Evolutionary conservation across 2,797 vertebrate genomes (phyloP).

Genomic region (Smutsia gigantea): DNA sequence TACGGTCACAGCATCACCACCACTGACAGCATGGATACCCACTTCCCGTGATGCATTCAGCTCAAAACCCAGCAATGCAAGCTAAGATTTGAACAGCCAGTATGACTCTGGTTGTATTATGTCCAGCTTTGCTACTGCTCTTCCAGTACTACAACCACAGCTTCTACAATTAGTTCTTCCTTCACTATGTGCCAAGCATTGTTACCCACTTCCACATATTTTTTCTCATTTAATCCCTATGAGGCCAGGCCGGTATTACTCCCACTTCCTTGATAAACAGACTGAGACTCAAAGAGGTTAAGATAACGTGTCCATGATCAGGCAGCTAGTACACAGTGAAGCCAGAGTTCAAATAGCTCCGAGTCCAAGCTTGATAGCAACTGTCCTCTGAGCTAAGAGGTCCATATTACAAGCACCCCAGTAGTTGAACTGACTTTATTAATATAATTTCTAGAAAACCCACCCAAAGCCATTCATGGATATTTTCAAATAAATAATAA

Average conservation of each 20-base stretch:
- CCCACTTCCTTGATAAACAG: not conserved
- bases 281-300: not conserved
- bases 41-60: not conserved
- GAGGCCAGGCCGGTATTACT: not conserved
- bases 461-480: not conserved
- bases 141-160: not conserved
- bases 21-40: accelerated
- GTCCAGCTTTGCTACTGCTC: not conserved
- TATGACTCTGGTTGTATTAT: not conserved
- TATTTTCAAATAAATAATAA: slow-evolving; percentile 22
- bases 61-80: not conserved
- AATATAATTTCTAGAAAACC: not conserved
- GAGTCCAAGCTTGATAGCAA: not conserved
- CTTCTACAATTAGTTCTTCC: not conserved
- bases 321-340: not conserved
- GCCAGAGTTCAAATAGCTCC: not conserved
- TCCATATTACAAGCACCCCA: not conserved
- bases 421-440: not conserved
- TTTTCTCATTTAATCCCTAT: not conserved
- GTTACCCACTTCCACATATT: not conserved
- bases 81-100: not conserved
- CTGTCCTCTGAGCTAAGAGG: not conserved
- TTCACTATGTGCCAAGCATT: not conserved
- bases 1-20: not conserved
- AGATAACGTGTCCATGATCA: not conserved